A percentile compares a stretch with the other conserved stretches of the same genome.
These are phyloP conservation scores for Prostheceraeus crozeri DNA, from an alignment of 2,888 invertebrate genomes.

Conservation along the genomic window DNA sequence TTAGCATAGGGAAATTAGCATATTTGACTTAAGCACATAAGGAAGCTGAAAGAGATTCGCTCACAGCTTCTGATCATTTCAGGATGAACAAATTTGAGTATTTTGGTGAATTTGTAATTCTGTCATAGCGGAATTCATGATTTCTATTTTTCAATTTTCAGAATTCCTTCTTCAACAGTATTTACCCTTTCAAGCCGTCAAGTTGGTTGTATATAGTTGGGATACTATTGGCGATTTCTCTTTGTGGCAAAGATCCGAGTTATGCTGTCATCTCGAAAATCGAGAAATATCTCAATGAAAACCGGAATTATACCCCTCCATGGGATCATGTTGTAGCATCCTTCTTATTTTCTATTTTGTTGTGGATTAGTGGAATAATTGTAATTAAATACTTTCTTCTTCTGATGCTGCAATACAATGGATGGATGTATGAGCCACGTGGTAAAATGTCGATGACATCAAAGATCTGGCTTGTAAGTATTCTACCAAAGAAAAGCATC, in stretches of 20 bases:
- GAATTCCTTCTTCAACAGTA: conserved; percentile 89
- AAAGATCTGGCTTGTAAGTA: conserved; percentile 67
- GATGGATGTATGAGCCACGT: conserved; percentile 94
- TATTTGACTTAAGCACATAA: no score
- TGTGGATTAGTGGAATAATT: conserved; percentile 77
- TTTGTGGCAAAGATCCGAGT: conserved; percentile 36
- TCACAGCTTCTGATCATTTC: no score
- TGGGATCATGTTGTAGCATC: conserved; percentile 43
- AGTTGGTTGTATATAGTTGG: conserved; percentile 74
- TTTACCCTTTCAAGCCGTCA: conserved; percentile 85
- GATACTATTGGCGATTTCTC: conserved; percentile 52
- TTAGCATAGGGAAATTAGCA: no score
- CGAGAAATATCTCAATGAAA: conserved; percentile 15
- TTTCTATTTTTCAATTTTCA: no score
- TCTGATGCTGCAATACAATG: conserved; percentile 80
- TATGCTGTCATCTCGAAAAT: background rate
- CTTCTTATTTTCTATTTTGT: conserved; percentile 45
- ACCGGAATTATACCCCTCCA: no score
- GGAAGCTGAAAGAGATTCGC: no score
- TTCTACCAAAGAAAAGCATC: no score
- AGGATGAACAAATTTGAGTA: no score
- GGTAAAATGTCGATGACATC: conserved; percentile 69
- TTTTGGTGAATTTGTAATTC: no score
- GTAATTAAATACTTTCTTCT: conserved; percentile 72
- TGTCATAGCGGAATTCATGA: no score